Percentiles rank a stretch among this genome's conserved stretches.
phyloP scores from a whole-genome alignment of 2,888 invertebrate species.

The Celastrina argiolus region DNA sequence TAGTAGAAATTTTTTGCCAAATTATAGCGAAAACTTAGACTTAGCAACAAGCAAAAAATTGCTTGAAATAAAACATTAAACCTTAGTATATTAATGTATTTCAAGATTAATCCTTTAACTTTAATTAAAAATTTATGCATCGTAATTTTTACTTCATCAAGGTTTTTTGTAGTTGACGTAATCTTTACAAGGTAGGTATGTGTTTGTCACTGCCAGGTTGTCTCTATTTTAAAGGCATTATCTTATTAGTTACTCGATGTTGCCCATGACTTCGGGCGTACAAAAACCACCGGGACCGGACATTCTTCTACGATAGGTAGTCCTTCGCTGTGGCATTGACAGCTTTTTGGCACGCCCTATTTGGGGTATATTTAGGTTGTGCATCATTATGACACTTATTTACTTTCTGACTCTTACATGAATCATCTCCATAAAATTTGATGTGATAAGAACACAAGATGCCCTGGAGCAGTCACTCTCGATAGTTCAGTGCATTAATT shows the following conservation, averaged over 20 bases:
- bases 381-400: not conserved
- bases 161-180: conserved; percentile 2
- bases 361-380: not conserved
- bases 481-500: not conserved
- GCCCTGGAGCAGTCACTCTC: not conserved
- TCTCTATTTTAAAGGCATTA: not conserved
- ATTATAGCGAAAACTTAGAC: not conserved
- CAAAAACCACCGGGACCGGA: no score
- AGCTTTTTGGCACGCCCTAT: no score
- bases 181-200: not conserved
- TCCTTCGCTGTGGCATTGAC: no score
- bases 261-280: no score
- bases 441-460: not conserved
- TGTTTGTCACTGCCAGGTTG: not conserved
- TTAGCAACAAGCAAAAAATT: no score
- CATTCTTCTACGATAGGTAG: no score
- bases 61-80: not conserved
- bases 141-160: not conserved
- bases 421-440: conserved; percentile 9
- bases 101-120: not conserved
- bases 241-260: no score
- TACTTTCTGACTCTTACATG: conserved; percentile 9
- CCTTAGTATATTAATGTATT: not conserved
- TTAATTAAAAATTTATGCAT: conserved; percentile 1
- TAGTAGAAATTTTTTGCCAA: not conserved